Evolutionary conservation across 2,888 invertebrate species (phyloP), one percentile per base, ranked within the genome.

Genomic region (Synergus japonicus): DNA sequence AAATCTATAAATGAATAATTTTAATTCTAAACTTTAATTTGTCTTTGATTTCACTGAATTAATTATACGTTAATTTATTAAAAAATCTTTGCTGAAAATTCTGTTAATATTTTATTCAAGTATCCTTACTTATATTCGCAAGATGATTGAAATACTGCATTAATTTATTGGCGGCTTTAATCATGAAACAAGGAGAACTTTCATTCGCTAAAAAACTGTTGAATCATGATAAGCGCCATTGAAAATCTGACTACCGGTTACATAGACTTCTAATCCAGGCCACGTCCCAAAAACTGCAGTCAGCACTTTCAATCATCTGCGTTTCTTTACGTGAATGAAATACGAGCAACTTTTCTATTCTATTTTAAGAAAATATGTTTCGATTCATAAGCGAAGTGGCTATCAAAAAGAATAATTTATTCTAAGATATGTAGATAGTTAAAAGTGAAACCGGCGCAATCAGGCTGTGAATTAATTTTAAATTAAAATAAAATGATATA

Each of bases 211-310:
- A 29, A 29, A 13, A 9, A 49, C 29, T 46, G 69, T 37, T 54
- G 69, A 49, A 69, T 69, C 69, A 65, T 65, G 15, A 65, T 22
- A 22, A n/a, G 15, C n/a, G 9, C 65, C 43, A 65, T 65, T 65
- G 65, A 43, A 41, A 65, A 65, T 65, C 65, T 65, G 8, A 41
- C 15, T 43, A 15, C 41, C 41, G 41, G 15, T 65, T 37, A n/a
- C 41, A 69, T 69, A 29, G 29, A 49, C 22, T 69, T 49, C 29
- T 37, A 37, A 69, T 69, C 49, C 29, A 49, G 69, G 69, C n/a
- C 69, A 69, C 49, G 69, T 69, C 49, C 69, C 69, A 69, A 69
- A 69, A 69, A 69, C 49, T 69, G 49, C 49, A 69, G 49, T 54
- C 22, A 29, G 29, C n/a, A 69, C 18, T 69, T 69, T 44, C 49